These are phyloP conservation scores for Holothuria scabra DNA, from an alignment of 53 echinoderm and acorn worm genomes.

Conservation along the genomic window DNA sequence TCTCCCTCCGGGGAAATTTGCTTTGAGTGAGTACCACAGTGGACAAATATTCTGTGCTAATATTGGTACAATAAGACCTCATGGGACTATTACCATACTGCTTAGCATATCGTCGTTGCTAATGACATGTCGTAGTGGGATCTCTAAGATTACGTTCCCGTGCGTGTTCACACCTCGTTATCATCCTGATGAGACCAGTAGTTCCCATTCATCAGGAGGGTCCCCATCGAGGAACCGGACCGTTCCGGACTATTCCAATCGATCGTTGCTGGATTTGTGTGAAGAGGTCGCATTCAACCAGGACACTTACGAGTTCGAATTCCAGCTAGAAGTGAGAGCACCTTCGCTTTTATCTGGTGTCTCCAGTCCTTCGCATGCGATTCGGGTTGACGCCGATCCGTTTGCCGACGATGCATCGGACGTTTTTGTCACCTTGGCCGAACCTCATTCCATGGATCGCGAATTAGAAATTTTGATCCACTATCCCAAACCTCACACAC, in stretches of 20 bases:
- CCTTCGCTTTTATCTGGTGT: constrained; percentile 91
- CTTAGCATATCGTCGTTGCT: constrained; percentile 87
- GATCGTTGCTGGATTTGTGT: constrained; percentile 77
- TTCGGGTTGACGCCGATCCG: constrained; percentile 98
- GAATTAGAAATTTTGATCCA: constrained; percentile 82
- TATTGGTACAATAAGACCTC: constrained; percentile 93
- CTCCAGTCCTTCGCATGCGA: constrained; percentile 85
- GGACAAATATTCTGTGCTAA: constrained; percentile 93
- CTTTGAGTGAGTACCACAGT: constrained; percentile 89
- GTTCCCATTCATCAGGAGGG: constrained; percentile 9
- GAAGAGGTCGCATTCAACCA: constrained; percentile 78
- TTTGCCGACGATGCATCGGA: constrained; percentile 96
- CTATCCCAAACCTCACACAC: constrained; percentile 83
- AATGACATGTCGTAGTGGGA: constrained; percentile 63
- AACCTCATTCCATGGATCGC: constrained; percentile 92
- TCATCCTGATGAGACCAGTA: constrained; percentile 38
- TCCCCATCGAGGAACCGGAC: constrained; percentile 14
- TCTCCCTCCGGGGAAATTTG: constrained; percentile 91
- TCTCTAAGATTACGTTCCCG: constrained; percentile 72
- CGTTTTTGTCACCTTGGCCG: constrained; percentile 95
- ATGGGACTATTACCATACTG: constrained; percentile 84
- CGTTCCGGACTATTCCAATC: constrained; percentile 32
- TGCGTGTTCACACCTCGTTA: constrained; percentile 85
- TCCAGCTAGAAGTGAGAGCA: constrained; percentile 93
- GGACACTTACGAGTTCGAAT: constrained; percentile 89